Conservation (phyloP, 2,888 invertebrate species). For the Heteromurus nitidus region DNA sequence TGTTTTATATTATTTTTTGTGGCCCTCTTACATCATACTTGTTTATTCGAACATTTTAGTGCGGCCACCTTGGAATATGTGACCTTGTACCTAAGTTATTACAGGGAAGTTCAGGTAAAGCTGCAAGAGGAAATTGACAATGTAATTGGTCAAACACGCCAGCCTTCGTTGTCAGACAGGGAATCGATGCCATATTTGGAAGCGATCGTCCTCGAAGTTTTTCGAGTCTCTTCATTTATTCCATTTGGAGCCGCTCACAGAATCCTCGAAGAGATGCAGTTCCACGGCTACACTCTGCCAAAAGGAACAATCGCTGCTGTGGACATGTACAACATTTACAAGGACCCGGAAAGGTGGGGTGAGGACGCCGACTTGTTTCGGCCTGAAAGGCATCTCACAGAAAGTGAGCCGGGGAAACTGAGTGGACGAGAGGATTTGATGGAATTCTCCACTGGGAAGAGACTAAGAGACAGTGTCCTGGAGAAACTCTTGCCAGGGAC, state of each 20-base stretch:
- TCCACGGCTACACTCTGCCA: conserved; percentile 63
- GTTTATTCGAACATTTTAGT: no score
- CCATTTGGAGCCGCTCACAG: conserved; percentile 56
- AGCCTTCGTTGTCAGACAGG: conserved; percentile 63
- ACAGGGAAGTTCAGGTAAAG: conserved; percentile 67
- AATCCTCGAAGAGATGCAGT: conserved; percentile 37
- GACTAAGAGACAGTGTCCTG: conserved; percentile 41
- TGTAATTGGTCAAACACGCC: conserved; percentile 62
- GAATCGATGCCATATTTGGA: conserved; percentile 68
- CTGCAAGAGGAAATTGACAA: conserved; percentile 66
- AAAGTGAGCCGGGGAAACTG: conserved; percentile 34
- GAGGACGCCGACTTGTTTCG: conserved; percentile 63
- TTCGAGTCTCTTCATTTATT: conserved; percentile 55
- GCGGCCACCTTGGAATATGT: no score
- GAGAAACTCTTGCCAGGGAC: conserved; percentile 65
- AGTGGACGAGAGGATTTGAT: conserved; percentile 41
- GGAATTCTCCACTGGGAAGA: conserved; percentile 54
- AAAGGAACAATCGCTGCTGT: conserved; percentile 57
- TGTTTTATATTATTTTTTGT: no score
- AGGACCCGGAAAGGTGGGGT: conserved; percentile 57
- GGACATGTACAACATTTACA: conserved; percentile 61
- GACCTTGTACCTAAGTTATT: conserved; percentile 62
- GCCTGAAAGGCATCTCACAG: conserved; percentile 64
- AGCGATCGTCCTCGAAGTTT: conserved; percentile 66
- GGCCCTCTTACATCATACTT: no score